These are phyloP conservation scores for Lampris megalopsis DNA, from an alignment of 2,113 vertebrate species.

Conservation along the genomic window DNA sequence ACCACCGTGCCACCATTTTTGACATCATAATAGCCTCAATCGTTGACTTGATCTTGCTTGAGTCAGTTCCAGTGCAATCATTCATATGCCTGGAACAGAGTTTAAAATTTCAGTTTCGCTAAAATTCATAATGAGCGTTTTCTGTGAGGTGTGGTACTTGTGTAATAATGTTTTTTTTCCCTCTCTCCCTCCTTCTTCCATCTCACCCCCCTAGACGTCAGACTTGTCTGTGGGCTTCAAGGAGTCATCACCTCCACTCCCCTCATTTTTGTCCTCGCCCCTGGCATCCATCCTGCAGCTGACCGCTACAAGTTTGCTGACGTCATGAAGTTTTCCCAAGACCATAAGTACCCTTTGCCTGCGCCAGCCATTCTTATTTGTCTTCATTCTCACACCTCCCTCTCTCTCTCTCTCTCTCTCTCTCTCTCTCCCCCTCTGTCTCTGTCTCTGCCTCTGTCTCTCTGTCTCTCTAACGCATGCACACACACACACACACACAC, in stretches of 20 bases:
- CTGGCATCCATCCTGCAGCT: slow-evolving; percentile 89
- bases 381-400: neutral
- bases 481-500: neutral
- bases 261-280: slow-evolving; percentile 90
- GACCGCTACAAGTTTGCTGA: slow-evolving; percentile 94
- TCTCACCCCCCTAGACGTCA: slow-evolving; percentile 80
- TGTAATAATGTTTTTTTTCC: neutral
- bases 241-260: slow-evolving; percentile 86
- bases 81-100: neutral
- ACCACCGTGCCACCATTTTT: too few relatives aligned
- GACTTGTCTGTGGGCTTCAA: slow-evolving; percentile 87
- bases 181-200: neutral
- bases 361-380: slow-evolving; percentile 77
- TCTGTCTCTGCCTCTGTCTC: too few relatives aligned
- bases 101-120: neutral
- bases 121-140: slow-evolving; percentile 3
- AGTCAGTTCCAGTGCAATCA: too few relatives aligned
- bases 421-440: slow-evolving; percentile 9
- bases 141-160: neutral
- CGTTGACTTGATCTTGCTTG: too few relatives aligned
- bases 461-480: too few relatives aligned
- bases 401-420: slow-evolving; percentile 5
- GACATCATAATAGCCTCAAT: too few relatives aligned
- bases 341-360: slow-evolving; percentile 91
- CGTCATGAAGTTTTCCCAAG: slow-evolving; percentile 90